A percentile compares a stretch with the other conserved stretches of the same genome.
Conservation (phyloP, 2,113 vertebrate genomes). For the Dasyprocta punctata region DNA sequence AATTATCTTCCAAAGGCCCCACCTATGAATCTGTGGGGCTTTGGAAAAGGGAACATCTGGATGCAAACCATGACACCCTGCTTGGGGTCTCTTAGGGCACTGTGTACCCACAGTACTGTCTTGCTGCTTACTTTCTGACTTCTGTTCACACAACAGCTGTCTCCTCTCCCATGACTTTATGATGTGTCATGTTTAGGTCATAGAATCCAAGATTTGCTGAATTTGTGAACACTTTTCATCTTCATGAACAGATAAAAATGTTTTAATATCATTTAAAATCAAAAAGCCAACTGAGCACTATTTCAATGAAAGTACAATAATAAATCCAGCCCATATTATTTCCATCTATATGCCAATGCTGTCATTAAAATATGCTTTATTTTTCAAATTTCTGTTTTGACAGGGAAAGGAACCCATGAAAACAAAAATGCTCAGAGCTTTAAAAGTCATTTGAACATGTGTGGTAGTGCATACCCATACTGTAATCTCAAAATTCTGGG, state of each 20-base stretch:
- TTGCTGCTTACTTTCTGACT: no score
- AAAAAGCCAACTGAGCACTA: neutral
- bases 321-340: neutral
- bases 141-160: neutral
- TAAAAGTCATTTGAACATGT: no score
- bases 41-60: neutral
- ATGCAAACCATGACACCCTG: neutral
- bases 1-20: no score
- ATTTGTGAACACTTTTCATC: no score
- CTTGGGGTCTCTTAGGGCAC: neutral
- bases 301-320: neutral
- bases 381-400: neutral
- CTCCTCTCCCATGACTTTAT: neutral
- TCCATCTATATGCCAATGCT: neutral
- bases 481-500: no score
- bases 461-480: no score
- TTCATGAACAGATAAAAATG: neutral
- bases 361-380: neutral
- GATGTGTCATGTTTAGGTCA: neutral
- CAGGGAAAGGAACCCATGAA: neutral
- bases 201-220: no score
- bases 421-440: neutral
- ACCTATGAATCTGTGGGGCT: no score
- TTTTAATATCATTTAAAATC: neutral
- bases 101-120: accelerated